These are phyloP conservation scores for Lagopus leucura DNA, from an alignment of 2,113 vertebrate genomes.

Conservation along the genomic window DNA sequence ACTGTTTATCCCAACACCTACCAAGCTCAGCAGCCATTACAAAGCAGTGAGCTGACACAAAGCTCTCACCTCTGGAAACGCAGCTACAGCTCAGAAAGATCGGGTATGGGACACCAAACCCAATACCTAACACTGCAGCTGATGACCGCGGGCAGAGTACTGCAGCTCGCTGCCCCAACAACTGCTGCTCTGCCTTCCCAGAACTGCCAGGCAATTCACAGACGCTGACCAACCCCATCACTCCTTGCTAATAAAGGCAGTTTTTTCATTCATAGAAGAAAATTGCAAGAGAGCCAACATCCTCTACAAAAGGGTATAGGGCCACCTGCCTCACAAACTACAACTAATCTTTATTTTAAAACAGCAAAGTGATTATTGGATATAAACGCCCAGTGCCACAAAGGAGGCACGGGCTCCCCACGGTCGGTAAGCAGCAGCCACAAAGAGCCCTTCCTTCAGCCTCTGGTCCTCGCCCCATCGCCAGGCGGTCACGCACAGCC, in stretches of 20 bases:
- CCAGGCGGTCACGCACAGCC: too few species aligned
- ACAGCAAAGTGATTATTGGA: neutral
- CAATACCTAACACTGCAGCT: neutral
- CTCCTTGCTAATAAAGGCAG: accelerated
- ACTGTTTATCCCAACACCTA: neutral
- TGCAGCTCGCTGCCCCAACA: neutral
- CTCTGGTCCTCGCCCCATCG: too few species aligned
- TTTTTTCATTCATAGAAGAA: neutral
- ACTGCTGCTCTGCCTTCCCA: neutral
- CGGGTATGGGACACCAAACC: neutral
- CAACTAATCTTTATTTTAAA: neutral
- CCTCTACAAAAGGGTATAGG: accelerated
- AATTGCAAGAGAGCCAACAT: accelerated
- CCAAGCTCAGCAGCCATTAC: neutral
- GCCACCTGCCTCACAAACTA: too few species aligned
- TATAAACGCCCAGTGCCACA: neutral
- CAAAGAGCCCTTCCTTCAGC: too few species aligned
- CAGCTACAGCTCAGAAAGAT: accelerated
- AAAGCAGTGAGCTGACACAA: neutral
- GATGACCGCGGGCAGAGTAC: accelerated
- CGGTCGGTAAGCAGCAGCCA: too few species aligned
- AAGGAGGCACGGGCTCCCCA: neutral
- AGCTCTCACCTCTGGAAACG: neutral
- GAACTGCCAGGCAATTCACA: neutral
- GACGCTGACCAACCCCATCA: neutral